These are phyloP conservation scores for Dreissena polymorpha DNA, from an alignment of 1,140 invertebrate species.

Conservation along the genomic window DNA sequence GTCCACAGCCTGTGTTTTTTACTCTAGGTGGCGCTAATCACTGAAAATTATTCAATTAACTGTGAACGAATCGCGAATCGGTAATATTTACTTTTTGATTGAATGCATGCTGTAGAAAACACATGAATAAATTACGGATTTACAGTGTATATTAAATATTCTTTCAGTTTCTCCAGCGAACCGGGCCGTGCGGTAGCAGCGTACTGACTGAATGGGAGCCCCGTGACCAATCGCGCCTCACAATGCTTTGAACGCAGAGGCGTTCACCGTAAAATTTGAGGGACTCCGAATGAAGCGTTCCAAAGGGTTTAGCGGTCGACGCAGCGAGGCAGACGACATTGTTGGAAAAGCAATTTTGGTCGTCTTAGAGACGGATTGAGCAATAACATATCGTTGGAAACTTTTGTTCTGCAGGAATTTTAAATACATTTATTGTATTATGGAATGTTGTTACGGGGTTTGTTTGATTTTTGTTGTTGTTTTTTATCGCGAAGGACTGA, in stretches of 20 bases:
- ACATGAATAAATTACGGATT: slow-evolving; percentile 48
- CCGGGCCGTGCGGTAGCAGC: not conserved
- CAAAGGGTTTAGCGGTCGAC: too few species aligned
- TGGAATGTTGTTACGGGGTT: too few species aligned
- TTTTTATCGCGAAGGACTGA: too few species aligned
- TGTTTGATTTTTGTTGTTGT: too few species aligned
- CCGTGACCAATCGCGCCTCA: slow-evolving; percentile 21
- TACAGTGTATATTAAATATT: slow-evolving; percentile 13
- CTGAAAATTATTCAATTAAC: slow-evolving; percentile 16
- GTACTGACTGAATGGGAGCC: slow-evolving; percentile 19
- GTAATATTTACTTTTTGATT: slow-evolving; percentile 31
- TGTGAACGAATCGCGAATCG: slow-evolving; percentile 10
- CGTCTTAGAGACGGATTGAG: too few species aligned
- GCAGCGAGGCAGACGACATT: too few species aligned
- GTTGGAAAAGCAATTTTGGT: too few species aligned
- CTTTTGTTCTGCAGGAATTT: too few species aligned
- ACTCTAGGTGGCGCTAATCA: too few species aligned
- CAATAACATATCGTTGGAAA: too few species aligned
- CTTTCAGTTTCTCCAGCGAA: slow-evolving; percentile 25
- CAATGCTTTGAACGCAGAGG: not conserved
- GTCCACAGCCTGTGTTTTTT: too few species aligned
- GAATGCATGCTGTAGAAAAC: slow-evolving; percentile 11
- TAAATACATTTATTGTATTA: too few species aligned
- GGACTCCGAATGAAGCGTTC: slow-evolving; percentile 5
- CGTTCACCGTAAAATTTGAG: slow-evolving; percentile 7